Evolutionary conservation across 92 coral and sea anemone genomes (phyloP).

Genomic region (Palythoa heliodiscus): DNA sequence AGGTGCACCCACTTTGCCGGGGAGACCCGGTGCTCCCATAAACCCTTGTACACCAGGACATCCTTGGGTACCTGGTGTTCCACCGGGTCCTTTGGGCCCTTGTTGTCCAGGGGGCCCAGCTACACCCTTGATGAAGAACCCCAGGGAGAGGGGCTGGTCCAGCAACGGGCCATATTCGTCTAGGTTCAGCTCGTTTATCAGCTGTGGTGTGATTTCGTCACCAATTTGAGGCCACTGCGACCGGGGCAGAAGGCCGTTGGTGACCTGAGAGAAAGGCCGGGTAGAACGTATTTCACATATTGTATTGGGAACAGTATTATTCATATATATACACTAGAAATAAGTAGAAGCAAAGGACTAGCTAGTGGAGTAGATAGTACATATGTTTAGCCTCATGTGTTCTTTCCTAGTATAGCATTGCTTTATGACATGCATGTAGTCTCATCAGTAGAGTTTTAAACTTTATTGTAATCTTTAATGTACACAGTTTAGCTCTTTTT

Average conservation of each 20-base stretch:
- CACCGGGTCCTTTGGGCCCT: constrained; percentile 83
- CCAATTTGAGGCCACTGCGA: constrained; percentile 84
- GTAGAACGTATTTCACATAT: too few relatives aligned
- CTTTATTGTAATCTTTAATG: too few relatives aligned
- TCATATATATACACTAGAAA: too few relatives aligned
- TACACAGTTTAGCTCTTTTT: too few relatives aligned
- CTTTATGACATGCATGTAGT: too few relatives aligned
- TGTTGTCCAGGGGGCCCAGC: constrained; percentile 83
- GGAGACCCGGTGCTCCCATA: constrained; percentile 72
- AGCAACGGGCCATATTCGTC: constrained; percentile 68
- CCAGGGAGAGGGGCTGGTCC: constrained; percentile 79
- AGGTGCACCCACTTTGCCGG: constrained; percentile 68
- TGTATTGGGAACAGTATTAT: too few relatives aligned
- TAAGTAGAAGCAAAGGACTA: too few relatives aligned
- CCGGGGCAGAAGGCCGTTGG: constrained; percentile 42
- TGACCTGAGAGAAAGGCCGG: constrained; percentile 45
- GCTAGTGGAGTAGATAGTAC: background rate
- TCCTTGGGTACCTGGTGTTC: constrained; percentile 69
- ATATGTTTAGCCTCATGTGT: background rate
- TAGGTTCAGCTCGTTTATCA: constrained; percentile 70
- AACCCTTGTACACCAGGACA: constrained; percentile 69
- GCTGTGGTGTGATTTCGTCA: constrained; percentile 76
- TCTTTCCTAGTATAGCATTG: too few relatives aligned
- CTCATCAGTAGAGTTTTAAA: too few relatives aligned
- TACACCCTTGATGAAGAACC: constrained; percentile 84